Evolutionary conservation across 1,140 invertebrate species (phyloP).

Genomic region (Drosophila sechellia): DNA sequence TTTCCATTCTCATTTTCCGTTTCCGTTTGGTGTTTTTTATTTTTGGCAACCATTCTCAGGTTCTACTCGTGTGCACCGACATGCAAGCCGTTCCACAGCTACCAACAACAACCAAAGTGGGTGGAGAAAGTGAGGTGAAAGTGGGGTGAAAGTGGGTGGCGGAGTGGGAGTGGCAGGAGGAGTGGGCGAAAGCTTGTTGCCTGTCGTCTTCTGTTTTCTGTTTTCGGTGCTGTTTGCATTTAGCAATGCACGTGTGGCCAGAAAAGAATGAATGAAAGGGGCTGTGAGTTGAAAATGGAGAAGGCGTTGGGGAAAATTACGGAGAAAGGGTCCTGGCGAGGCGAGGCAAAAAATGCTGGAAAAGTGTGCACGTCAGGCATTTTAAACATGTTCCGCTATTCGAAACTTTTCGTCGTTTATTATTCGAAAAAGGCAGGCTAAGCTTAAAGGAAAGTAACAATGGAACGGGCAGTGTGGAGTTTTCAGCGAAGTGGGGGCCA

Average conservation of each 20-base stretch:
- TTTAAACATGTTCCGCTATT: conserved; percentile 67
- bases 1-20: conserved; percentile 67
- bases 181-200: conserved; percentile 54
- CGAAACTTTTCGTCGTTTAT: conserved; percentile 66
- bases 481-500: neutral
- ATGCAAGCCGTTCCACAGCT: conserved; percentile 55
- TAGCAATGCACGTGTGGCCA: conserved; percentile 45
- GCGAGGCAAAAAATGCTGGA: conserved; percentile 13
- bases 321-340: neutral
- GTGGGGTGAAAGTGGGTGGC: conserved; percentile 2
- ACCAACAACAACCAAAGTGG: conserved; percentile 1
- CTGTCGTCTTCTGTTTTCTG: conserved; percentile 24
- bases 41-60: conserved; percentile 63
- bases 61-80: conserved; percentile 31
- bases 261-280: conserved; percentile 12
- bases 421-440: conserved; percentile 36
- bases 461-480: neutral
- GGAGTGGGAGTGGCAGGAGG: neutral
- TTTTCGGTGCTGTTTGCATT: conserved; percentile 39
- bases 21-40: conserved; percentile 47
- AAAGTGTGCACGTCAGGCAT: conserved; percentile 57
- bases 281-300: neutral
- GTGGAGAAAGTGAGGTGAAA: neutral
- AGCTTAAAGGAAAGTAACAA: conserved; percentile 11
- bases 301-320: neutral